Evolutionary conservation across 1,140 invertebrate species (phyloP), one percentile per base, ranked within the genome.

Genomic region (Ceratosolen solmsi): DNA sequence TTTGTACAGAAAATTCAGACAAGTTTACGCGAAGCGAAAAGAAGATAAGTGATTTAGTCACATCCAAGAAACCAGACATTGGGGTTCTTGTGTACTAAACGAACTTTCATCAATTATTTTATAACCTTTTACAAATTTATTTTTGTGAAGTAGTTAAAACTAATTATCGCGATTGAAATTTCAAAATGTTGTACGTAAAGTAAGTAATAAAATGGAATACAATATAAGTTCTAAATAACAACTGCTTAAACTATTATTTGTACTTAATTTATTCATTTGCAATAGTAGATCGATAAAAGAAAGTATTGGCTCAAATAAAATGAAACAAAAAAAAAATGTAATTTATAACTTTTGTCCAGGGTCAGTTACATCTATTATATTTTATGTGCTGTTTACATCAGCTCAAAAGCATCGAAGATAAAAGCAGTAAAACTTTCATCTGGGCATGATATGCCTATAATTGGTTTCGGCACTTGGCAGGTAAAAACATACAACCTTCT

Each of bases 401-500:
- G 3, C 22, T 51, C 65, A 27, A 41, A 13, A 8, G n/a, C 36
- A 46, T 60, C n/a, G 2, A 86, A 79, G 1, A 20, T 89, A 87
- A 78, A 88, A 78, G 84, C 85, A 30, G 51, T 91, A 63, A 84
- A 79, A 77, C 80, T 92, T 58, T 88, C 86, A 68, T 91, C 90
- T 36, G 90, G 90, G 68, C 85, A 89, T 84, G 86, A 94, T 83
- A 96, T 96, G 94, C 96, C 96, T 0, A 92, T 93, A 80, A 88
- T 97, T 68, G 96, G 96, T 46, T 93, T 96, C 84, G 96, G 96
- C 79, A 96, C 96, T 79, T 96, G 95, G 95, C 95, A 95, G 93
- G 95, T 96, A 89, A 92, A 9, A 51, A 63, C 27, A 63, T 63
- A 30, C n/a, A n/a, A n/a, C n/a, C 5, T 27, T 33, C 4, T 7